A percentile compares a stretch with the other conserved stretches of the same genome.
These are phyloP conservation scores for Gonioctena quinquepunctata DNA, from an alignment of 1,140 invertebrate genomes.

Conservation along the genomic window DNA sequence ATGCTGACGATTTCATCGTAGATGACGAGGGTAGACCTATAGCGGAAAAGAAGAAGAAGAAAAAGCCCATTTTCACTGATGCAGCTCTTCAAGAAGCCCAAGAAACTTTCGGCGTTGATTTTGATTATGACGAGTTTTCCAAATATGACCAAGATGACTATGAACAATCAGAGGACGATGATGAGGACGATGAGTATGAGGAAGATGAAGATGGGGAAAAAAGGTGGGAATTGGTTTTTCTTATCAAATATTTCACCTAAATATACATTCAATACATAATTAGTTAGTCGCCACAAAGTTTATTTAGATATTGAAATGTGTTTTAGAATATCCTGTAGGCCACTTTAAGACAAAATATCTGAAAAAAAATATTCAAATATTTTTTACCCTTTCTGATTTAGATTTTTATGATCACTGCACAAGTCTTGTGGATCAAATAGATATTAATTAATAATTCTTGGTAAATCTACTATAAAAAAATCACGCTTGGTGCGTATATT, in stretches of 20 bases:
- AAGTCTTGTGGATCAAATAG: too few relatives aligned
- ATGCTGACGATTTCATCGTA: slow-evolving; percentile 96
- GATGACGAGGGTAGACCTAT: slow-evolving; percentile 94
- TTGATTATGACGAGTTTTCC: slow-evolving; percentile 95
- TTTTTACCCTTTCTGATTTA: too few relatives aligned
- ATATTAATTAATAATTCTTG: too few relatives aligned
- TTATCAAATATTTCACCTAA: too few relatives aligned
- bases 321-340: too few relatives aligned
- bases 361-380: too few relatives aligned
- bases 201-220: slow-evolving; percentile 58
- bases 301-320: too few relatives aligned
- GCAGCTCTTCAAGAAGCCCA: slow-evolving; percentile 95
- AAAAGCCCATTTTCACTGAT: slow-evolving; percentile 88
- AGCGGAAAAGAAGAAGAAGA: slow-evolving; percentile 82
- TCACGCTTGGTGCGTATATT: too few relatives aligned
- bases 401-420: too few relatives aligned
- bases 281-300: too few relatives aligned
- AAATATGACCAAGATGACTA: slow-evolving; percentile 89
- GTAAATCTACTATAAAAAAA: too few relatives aligned
- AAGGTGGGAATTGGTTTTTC: slow-evolving; percentile 29
- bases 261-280: background rate
- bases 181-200: slow-evolving; percentile 62
- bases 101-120: slow-evolving; percentile 99
- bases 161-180: slow-evolving; percentile 77
- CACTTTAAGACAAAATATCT: too few relatives aligned